Evolutionary conservation across 2,113 vertebrate genomes (phyloP), one percentile per base, ranked within the genome.

Genomic region (Laterallus jamaicensis): DNA sequence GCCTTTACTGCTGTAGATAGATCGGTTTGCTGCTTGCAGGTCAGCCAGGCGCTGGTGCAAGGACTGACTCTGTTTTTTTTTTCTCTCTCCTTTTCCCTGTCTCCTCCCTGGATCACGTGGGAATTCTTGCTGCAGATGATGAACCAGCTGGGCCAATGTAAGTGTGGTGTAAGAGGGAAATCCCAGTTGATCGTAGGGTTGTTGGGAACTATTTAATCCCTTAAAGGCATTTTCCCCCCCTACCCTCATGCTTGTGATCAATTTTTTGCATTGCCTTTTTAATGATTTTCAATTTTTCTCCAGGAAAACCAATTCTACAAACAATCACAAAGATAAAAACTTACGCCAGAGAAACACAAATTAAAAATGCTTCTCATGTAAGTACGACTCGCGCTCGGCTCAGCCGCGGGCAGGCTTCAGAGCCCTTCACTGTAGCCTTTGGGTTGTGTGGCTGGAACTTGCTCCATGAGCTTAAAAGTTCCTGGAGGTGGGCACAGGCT

Each of bases 291-390:
- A 21, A 22, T 92, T 83, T 42, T 92, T 88, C 73, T 66, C 49
- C 96, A 99, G 99, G 98, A 99, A 99, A 99, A 99, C 99, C 92
- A 99, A 99, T 98, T 99, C 99, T 94, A 99, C 99, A 97, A 99
- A 99, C 98, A 99, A 99, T 98, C 99, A 99, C 97, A 99, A 99
- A 98, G 99, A 99, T 97, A 99, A 99, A 99, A 99, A 99, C 98
- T 98, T 99, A 97, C 99, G 99, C 95, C 99, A 99, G 98, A 98
- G 99, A 98, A 99, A 99, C 98, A 99, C 98, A 97, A 99, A 99
- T 98, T 99, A 98, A 98, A 97, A 98, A 76, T 73, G 95, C 96
- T 97, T 89, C 96, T 93, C 94, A 97, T 96, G 98, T 98, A 98
- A 98, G 98, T 98, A 97, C 96, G 84, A 87, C 69, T 77, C 12